These are phyloP conservation scores for Amphimedon queenslandica DNA, from an alignment of 37 sponge, comb jelly and placozoan species.

Conservation along the genomic window DNA sequence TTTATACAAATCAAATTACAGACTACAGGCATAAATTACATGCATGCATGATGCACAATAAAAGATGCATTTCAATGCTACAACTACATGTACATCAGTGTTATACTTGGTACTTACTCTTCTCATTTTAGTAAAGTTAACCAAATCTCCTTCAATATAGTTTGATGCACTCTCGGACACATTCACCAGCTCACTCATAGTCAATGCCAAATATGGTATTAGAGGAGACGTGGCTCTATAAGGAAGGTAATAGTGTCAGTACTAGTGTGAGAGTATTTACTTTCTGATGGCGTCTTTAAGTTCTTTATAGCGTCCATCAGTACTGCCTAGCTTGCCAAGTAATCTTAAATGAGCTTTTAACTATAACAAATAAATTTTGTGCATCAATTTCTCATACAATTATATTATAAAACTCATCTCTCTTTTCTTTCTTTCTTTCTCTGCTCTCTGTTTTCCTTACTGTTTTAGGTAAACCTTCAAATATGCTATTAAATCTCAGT, in stretches of 20 bases:
- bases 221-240: constrained; percentile 28
- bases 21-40: neutral
- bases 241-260: neutral
- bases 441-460: too few relatives aligned
- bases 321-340: constrained; percentile 27
- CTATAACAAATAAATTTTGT: too few relatives aligned
- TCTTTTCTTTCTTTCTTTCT: too few relatives aligned
- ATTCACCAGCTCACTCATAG: constrained; percentile 43
- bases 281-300: constrained; percentile 45
- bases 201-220: constrained; percentile 53
- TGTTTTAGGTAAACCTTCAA: constrained; percentile 29
- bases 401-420: too few relatives aligned
- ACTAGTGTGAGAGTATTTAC: neutral
- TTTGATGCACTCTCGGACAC: constrained; percentile 42
- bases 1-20: too few relatives aligned
- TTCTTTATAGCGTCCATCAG: constrained; percentile 53
- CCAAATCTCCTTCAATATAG: constrained; percentile 33
- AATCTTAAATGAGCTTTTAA: too few relatives aligned
- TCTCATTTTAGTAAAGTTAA: constrained; percentile 75
- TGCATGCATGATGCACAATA: neutral
- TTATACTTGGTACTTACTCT: constrained; percentile 9
- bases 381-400: neutral
- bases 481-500: constrained; percentile 27
- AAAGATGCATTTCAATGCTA: neutral
- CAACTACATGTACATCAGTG: too few relatives aligned